Base-by-base conservation (phyloP, 2,113 vertebrate species). In the Mus pahari region DNA sequence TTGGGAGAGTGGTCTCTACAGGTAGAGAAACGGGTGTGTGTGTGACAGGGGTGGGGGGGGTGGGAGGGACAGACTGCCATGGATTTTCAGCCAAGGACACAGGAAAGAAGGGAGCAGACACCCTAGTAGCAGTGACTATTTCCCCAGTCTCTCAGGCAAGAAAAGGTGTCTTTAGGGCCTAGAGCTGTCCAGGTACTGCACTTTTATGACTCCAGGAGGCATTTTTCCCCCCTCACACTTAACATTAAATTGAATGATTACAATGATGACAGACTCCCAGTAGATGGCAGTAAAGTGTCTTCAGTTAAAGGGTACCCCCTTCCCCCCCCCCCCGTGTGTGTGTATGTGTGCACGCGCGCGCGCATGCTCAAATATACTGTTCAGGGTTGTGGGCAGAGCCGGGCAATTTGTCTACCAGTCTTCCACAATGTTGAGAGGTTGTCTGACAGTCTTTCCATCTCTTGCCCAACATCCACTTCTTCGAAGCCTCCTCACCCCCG, bases 221-320 rank as follows among this genome's bases (percentile, higher is more conserved):
- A 19, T 45, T 3, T 7, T 96, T 86, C 2, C 2, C 94, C 60
- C 28, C 28, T 90, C 84, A 60, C 16, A 26, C 33, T 73, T 68
- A 74, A 36, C 50, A 7, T 3, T 31, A 33, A 91, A 70, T 36
- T 90, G 62, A 19, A n/a, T 50, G 45, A 22, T 73, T 75, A 50
- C 88, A 86, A 45, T 55, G 71, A 45, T 50, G 71, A 66, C 53
- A 64, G 8, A 13, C 53, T 64, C 66, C 96, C 97, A 95, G 95
- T 92, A 98, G 97, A 83, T 97, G 97, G 96, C 97, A 93, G 93
- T 97, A 96, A 86, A 97, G 64, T 81, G 78, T 71, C 96, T 96
- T 42, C 45, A 79, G 75, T 84, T 71, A 48, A 79, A 45, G 24
- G 24, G 12, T 31, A 42, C 24, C 20, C 42, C 22, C 42, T 7